Evolutionary conservation across 2,888 invertebrate genomes (phyloP), one percentile per base, ranked within the genome.

Genomic region (Drosophila rubida): DNA sequence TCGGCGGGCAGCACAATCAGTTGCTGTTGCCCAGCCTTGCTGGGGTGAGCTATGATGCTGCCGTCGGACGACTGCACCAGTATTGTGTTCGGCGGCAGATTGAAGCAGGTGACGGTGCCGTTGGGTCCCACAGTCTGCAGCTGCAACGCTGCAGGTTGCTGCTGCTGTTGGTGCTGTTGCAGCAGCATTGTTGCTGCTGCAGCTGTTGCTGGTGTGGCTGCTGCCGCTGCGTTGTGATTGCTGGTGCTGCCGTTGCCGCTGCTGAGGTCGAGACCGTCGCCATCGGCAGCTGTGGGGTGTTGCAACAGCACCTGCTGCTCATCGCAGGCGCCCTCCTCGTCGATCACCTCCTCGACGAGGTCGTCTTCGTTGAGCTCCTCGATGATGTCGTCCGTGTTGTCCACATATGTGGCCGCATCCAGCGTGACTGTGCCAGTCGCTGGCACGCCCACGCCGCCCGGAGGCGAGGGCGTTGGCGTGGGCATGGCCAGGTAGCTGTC

Each of bases 81-180:
- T 62, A 90, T 90, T 2, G 90, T 90, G 41, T 90, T 90, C 13
- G 90, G 77, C 37, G 90, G 90, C 66, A 90, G 69, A 67, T 90
- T 90, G 23, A 90, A 89, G 63, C 90, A 90, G 48, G 90, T 87
- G 13, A 90, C 88, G 1, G 89, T 89, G 14, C 90, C 90, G 46
- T 90, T 90, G 7, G 90, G 88, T 59, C 87, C 88, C 59, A 90
- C 86, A 4, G 90, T 89, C 68, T 90, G 90, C 65, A 90, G 69
- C 58, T 89, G 89, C 23, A 90, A 58, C 14, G 83, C 81, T 2
- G 81, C 74, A 0, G 75, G 65, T 9, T 66, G 76, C 19, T 74
- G 72, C 1, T 63, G 75, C 32, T 16, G 80, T 6, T 16, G 63
- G 30, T 37, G 72, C 9, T 60, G 68, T 9, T 51, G 70, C 46